Conservation (phyloP, 2,797 vertebrate species). For the Poeciliopsis presidionis region DNA sequence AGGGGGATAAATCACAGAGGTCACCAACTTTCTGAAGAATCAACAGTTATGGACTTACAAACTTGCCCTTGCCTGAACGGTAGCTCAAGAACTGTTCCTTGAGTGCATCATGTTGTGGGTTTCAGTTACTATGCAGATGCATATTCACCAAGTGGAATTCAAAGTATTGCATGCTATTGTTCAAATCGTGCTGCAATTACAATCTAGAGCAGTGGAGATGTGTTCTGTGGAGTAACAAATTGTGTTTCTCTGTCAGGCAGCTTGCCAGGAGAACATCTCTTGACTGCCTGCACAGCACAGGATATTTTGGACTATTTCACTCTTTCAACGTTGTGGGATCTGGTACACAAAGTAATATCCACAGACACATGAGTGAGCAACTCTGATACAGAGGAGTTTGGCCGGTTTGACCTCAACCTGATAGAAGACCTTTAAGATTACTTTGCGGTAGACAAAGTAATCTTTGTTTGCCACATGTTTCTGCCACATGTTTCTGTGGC, state of each 20-base stretch:
- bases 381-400: not conserved
- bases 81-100: not conserved
- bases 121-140: not conserved
- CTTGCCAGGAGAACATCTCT: not conserved
- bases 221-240: not conserved
- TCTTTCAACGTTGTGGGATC: not conserved
- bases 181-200: not conserved
- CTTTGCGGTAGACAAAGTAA: not conserved
- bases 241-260: not conserved
- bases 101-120: not conserved
- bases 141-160: not conserved
- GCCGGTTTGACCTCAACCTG: not conserved
- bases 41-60: not conserved
- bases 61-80: not conserved
- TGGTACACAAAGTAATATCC: not conserved
- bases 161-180: not conserved
- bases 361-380: not conserved
- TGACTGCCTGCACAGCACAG: not conserved
- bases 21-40: not conserved
- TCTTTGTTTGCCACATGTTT: too few species aligned
- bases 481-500: too few species aligned
- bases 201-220: not conserved
- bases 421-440: not conserved
- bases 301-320: not conserved
- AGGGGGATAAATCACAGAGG: not conserved